These are phyloP conservation scores for Ahaetulla prasina DNA, from an alignment of 2,113 vertebrate species.

Conservation along the genomic window DNA sequence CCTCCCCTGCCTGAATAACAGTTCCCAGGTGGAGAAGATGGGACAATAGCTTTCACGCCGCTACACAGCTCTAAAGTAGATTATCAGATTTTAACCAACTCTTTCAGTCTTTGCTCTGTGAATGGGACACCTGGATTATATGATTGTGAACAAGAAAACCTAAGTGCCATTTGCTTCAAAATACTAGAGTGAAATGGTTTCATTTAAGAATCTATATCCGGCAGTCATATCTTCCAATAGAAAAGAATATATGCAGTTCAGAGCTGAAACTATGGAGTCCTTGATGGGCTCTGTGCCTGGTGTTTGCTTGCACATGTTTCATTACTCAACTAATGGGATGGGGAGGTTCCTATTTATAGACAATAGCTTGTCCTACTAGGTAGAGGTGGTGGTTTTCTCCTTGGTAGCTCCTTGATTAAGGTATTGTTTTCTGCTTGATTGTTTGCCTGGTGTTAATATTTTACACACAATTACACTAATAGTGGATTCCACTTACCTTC, in stretches of 20 bases:
- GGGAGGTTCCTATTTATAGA: not conserved
- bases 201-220: not conserved
- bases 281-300: not conserved
- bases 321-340: not conserved
- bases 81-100: not conserved
- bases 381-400: not conserved
- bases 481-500: too few species aligned
- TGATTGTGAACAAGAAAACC: not conserved
- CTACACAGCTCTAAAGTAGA: not conserved
- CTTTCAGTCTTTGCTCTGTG: not conserved
- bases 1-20: not conserved
- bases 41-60: too few species aligned
- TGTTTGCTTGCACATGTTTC: not conserved
- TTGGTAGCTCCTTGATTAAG: not conserved
- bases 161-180: not conserved
- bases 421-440: not conserved
- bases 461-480: not conserved
- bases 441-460: not conserved
- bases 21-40: not conserved
- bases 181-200: not conserved
- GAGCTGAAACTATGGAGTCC: not conserved
- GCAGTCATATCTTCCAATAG: not conserved
- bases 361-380: not conserved
- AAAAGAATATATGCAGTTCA: not conserved
- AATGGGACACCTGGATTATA: not conserved